Base-by-base conservation (phyloP, 2,888 invertebrate species). In the Heliconius charithonia region DNA sequence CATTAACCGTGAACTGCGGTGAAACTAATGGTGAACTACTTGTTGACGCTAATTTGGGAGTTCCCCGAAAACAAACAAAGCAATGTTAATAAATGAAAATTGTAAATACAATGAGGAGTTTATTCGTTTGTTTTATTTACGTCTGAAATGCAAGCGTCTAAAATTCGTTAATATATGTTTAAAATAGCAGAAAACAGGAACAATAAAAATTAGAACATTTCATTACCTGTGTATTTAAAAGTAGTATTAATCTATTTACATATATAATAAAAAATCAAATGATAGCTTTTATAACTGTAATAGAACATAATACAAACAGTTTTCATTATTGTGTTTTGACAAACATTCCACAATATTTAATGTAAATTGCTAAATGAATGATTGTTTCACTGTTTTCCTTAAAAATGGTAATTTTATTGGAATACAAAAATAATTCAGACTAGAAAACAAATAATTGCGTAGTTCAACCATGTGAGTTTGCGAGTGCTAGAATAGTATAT, bases 11-110 rank as follows among this genome's bases (percentile, higher is more conserved):
- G 51, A 51, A 19, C 19, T 51, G 6, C 4, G 13, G 0, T n/a
- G 13, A 63, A 63, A 25, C 63, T 63, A 7, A 59, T 41, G 25
- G 25, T n/a, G 16, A 69, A 25, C 16, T 3, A 45, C 27, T 32
- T 70, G 41, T 12, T 59, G 29, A 22, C 59, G 19, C 56, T 32
- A 72, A 59, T 56, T 29, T 59, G 56, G 32, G 13, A n/a, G 13
- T 59, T 70, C 27, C 27, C n/a, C 37, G 70, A 19, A 51, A 69
- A 75, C 27, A 79, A 77, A 77, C 78, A 82, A n/a, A 59, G 0
- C 59, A 59, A 59, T 79, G 81, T 81, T 82, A 79, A 66, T 65
- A 63, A 66, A 81, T 75, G 19, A 37, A 66, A 62, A 80, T 77
- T 66, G 37, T 79, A 80, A 81, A 81, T 76, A 81, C 27, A 81